A percentile compares a stretch with the other conserved stretches of the same genome.
Evolutionary conservation across 1,140 invertebrate genomes (phyloP).

Genomic region (Eumeta japonica): DNA sequence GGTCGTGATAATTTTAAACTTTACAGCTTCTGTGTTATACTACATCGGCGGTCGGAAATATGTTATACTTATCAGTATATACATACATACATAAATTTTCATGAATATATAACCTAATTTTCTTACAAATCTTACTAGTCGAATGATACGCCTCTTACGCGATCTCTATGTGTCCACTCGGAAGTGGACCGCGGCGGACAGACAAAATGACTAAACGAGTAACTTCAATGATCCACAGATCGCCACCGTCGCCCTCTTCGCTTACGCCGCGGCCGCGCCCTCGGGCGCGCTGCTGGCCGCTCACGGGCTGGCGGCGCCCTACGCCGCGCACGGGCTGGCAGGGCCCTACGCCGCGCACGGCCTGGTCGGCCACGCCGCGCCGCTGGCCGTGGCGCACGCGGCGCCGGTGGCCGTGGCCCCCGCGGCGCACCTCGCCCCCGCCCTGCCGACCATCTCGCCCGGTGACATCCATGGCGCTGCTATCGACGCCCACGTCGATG

Average conservation of each 20-base stretch:
- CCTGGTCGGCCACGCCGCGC: constrained; percentile 20
- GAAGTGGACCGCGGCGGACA: neutral
- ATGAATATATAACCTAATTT: neutral
- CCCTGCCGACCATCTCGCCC: constrained; percentile 41
- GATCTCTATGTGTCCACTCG: neutral
- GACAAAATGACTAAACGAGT: neutral
- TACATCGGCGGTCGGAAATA: too few species aligned
- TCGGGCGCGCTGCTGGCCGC: constrained; percentile 37
- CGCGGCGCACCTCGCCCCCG: constrained; percentile 15
- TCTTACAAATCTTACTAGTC: neutral
- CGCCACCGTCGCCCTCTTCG: constrained; percentile 42
- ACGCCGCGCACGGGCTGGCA: constrained; percentile 3
- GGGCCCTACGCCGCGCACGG: constrained; percentile 16
- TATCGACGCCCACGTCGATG: constrained; percentile 48
- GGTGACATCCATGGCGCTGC: constrained; percentile 40
- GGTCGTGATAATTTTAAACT: too few species aligned
- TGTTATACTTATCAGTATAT: too few species aligned
- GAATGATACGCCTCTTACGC: neutral
- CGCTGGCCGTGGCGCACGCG: constrained; percentile 22
- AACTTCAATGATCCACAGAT: constrained; percentile 30
- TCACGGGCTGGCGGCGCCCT: constrained; percentile 23
- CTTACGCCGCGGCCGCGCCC: constrained; percentile 45
- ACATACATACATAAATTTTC: too few species aligned
- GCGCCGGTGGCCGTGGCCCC: constrained; percentile 31
- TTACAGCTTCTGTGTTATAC: too few species aligned